Evolutionary conservation across 2,888 invertebrate genomes (phyloP), one percentile per base, ranked within the genome.

Genomic region (Galerucella nymphaeae): DNA sequence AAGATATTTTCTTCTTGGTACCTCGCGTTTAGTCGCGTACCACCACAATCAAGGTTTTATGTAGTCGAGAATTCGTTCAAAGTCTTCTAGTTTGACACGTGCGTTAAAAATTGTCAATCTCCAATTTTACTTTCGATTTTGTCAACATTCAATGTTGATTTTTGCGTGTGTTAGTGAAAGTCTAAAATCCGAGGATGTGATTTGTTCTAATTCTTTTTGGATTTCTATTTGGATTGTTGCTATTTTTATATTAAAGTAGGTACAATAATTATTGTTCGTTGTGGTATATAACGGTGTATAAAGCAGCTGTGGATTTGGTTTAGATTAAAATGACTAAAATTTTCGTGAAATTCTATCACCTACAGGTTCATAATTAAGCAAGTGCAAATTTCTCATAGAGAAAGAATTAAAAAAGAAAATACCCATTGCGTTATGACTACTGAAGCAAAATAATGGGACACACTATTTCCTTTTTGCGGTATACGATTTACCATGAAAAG

Each of bases 1-100:
- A 58, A 66, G 66, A 66, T 45, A 45, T 38, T 66, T 66, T 66
- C 66, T 66, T 65, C 53, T 65, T 66, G 18, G 42, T 57, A 45
- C n/a, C 58, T 58, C 42, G 58, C 57, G 14, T 66, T 58, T 45
- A 66, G 66, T 66, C 58, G 20, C 42, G 16, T 53, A 41, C n/a
- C n/a, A 23, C 18, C n/a, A 23, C 18, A 58, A 13, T 42, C 3
- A 42, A 58, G 66, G 58, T 58, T 30, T 58, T 58, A 55, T 42
- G 41, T 66, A 45, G 16, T 14, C 41, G 58, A 45, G 20, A 20
- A 20, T 20, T 10, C 23, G 66, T 48, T 23, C 3, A 14, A 18
- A 38, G 42, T 45, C 42, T 16, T 66, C 58, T 20, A 66, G 48
- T 18, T 42, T 58, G 41, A 66, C 66, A 66, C 66, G 66, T 66